Conservation (phyloP, 2,113 vertebrate species). For the Podocnemis expansa region DNA sequence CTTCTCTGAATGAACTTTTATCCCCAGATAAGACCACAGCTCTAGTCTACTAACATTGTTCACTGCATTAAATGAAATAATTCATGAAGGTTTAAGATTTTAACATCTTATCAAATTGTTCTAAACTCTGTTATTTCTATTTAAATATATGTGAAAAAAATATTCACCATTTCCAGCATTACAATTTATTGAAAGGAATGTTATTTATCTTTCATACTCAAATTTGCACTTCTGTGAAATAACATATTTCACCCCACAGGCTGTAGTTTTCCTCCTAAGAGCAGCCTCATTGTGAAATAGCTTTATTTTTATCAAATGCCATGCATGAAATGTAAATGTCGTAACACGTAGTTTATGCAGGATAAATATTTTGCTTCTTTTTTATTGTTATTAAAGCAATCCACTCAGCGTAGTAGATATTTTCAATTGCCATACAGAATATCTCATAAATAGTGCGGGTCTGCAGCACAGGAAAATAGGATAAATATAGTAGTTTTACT, state of each 20-base stretch:
- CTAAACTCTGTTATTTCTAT: not conserved
- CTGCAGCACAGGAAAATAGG: not conserved
- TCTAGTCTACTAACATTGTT: not conserved
- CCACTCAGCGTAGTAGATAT: not conserved
- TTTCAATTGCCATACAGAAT: not conserved
- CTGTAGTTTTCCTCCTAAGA: not conserved
- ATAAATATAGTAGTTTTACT: not conserved
- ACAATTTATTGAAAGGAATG: not conserved
- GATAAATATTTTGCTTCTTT: not conserved
- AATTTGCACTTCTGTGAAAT: not conserved
- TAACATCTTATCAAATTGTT: constrained; percentile 24
- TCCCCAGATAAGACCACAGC: not conserved
- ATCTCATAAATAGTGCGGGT: not conserved
- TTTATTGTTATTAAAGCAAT: not conserved
- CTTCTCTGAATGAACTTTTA: constrained; percentile 44
- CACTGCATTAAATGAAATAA: constrained; percentile 1
- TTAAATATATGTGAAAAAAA: not conserved
- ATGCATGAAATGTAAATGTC: not conserved
- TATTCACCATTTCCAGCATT: not conserved
- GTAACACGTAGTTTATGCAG: not conserved
- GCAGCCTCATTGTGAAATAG: not conserved
- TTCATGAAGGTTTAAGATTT: not conserved
- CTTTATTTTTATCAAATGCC: not conserved
- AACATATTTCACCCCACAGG: not conserved
- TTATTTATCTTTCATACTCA: not conserved